Conservation (phyloP, 2,888 invertebrate genomes). For the Sminthurides aquaticus region DNA sequence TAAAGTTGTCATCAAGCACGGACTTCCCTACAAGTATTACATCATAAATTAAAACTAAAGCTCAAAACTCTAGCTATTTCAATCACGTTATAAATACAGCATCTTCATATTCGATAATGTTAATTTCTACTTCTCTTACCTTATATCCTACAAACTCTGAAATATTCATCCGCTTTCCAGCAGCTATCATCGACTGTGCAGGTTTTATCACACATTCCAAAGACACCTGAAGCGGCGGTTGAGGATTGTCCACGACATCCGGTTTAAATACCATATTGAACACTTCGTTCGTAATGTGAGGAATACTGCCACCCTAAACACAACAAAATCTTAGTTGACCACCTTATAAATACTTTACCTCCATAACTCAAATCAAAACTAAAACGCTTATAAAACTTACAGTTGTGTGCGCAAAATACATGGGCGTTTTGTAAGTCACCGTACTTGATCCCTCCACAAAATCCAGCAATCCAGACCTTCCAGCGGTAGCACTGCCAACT, state of each 20-base stretch:
- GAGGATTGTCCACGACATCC: constrained; percentile 31
- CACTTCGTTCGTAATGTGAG: constrained; percentile 71
- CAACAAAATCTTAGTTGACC: too few species aligned
- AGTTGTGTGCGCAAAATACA: constrained; percentile 35
- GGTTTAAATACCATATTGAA: constrained; percentile 55
- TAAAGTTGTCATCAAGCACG: constrained; percentile 56
- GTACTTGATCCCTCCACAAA: background rate
- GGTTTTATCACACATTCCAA: constrained; percentile 62
- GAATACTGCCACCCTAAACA: constrained; percentile 68
- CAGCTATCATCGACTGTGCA: constrained; percentile 58
- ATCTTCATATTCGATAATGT: too few species aligned
- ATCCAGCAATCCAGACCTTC: background rate
- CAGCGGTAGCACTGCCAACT: background rate
- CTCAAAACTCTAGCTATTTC: too few species aligned
- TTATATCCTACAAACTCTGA: constrained; percentile 62
- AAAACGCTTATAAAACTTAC: too few species aligned
- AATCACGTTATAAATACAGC: too few species aligned
- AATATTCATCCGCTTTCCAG: constrained; percentile 54
- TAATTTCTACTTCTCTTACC: too few species aligned
- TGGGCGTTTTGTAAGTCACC: constrained; percentile 27
- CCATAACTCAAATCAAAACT: too few species aligned
- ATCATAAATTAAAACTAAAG: background rate
- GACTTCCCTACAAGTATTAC: constrained; percentile 48
- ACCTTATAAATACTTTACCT: too few species aligned
- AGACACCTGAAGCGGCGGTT: constrained; percentile 63